phyloP scores from a whole-genome alignment of 92 coral and sea anemone genomes.

The Palythoa heliodiscus region DNA sequence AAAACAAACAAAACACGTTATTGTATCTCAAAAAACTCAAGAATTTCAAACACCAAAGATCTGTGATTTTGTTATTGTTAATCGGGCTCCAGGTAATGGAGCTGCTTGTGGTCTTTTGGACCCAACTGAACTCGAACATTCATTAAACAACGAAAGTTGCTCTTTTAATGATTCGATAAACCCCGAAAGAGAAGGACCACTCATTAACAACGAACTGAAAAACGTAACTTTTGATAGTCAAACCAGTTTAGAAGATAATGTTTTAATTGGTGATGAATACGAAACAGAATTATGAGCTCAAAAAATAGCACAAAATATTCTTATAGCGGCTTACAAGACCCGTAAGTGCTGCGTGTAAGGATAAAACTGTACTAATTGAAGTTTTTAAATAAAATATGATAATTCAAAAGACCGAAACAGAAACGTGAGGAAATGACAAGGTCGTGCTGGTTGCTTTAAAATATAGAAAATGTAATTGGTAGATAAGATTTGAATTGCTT shows the following conservation, averaged over 20 bases:
- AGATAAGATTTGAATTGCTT: too few relatives aligned
- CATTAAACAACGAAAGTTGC: neutral
- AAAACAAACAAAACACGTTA: neutral
- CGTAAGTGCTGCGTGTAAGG: neutral
- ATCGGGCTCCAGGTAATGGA: slow-evolving; percentile 9
- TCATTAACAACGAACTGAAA: neutral
- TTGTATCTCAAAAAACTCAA: neutral
- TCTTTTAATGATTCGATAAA: slow-evolving; percentile 2
- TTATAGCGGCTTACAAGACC: neutral
- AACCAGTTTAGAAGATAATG: slow-evolving; percentile 26
- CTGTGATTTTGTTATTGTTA: slow-evolving; percentile 28
- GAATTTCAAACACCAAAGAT: neutral
- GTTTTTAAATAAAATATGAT: neutral
- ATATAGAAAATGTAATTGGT: too few relatives aligned
- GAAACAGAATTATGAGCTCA: slow-evolving; percentile 31
- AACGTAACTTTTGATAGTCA: slow-evolving; percentile 7
- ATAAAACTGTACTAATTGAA: neutral
- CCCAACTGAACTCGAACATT: neutral
- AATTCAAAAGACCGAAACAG: neutral
- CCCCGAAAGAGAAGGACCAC: neutral
- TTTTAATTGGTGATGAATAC: neutral
- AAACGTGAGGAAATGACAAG: neutral
- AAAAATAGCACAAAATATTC: neutral
- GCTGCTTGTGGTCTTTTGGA: slow-evolving; percentile 7
- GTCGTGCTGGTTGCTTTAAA: too few relatives aligned